Percentiles rank a stretch among this genome's conserved stretches.
phyloP scores from a whole-genome alignment of 2,113 vertebrate species.

The Pan paniscus region DNA sequence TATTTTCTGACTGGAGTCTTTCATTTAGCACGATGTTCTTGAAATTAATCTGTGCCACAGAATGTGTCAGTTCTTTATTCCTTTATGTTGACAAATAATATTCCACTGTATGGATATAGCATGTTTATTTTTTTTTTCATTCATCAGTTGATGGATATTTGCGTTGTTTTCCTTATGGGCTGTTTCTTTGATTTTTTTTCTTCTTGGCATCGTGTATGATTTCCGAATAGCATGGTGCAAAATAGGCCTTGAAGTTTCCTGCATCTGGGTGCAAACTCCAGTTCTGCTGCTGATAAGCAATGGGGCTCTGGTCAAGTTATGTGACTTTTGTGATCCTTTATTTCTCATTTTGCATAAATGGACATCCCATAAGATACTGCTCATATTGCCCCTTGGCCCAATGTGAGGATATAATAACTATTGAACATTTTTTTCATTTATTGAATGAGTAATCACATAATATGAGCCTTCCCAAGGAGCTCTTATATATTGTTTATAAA shows the following conservation, averaged over 20 bases:
- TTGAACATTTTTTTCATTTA: constrained; percentile 6
- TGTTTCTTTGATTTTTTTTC: not conserved
- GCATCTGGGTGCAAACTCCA: not conserved
- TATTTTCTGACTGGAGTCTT: not conserved
- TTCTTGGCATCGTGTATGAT: too few relatives aligned
- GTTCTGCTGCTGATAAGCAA: not conserved
- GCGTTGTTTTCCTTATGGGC: not conserved
- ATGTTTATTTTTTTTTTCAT: not conserved
- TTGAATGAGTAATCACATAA: not conserved
- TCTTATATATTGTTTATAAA: constrained; percentile 17
- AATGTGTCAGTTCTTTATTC: not conserved
- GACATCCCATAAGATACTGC: not conserved
- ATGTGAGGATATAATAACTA: not conserved
- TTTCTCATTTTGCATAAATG: not conserved
- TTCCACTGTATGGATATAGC: not conserved
- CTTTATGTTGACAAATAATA: not conserved
- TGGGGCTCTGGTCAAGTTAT: not conserved
- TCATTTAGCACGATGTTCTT: not conserved
- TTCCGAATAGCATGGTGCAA: not conserved
- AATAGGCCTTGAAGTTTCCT: not conserved
- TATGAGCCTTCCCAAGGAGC: not conserved
- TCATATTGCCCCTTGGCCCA: not conserved
- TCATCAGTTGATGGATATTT: not conserved
- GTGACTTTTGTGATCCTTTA: not conserved
- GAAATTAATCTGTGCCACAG: not conserved